Evolutionary conservation across 2,888 invertebrate genomes (phyloP).

Genomic region (Ormia ochracea): DNA sequence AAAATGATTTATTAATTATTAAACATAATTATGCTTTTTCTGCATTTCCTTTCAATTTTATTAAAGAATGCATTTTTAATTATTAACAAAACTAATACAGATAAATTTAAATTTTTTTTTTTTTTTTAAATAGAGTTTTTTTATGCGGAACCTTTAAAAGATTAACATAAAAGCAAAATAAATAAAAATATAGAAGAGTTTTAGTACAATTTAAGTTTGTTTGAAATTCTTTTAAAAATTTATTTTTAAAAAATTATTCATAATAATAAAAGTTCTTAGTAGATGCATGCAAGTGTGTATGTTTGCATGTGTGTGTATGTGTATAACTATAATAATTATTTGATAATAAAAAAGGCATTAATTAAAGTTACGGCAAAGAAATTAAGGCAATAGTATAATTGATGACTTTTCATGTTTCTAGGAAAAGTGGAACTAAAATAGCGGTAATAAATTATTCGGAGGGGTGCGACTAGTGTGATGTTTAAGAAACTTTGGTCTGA

Average conservation of each 20-base stretch:
- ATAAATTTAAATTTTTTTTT: constrained; percentile 6
- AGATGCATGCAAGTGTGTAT: too few species aligned
- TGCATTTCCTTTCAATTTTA: constrained; percentile 34
- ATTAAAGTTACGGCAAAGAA: constrained; percentile 55
- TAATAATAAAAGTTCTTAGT: constrained; percentile 20
- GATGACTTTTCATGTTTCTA: background rate
- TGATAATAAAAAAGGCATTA: constrained; percentile 48
- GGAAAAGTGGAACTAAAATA: background rate
- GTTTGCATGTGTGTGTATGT: too few species aligned
- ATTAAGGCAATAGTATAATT: constrained; percentile 50
- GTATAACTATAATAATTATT: constrained; percentile 29
- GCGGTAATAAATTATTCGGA: background rate
- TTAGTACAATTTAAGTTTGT: constrained; percentile 29
- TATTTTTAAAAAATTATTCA: constrained; percentile 8
- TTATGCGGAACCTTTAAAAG: constrained; percentile 24
- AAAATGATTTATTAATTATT: constrained; percentile 65
- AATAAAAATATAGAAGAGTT: constrained; percentile 26
- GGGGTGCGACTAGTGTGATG: background rate
- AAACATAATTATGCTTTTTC: constrained; percentile 57
- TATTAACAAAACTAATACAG: constrained; percentile 23
- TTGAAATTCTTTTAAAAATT: constrained; percentile 28
- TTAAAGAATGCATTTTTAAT: constrained; percentile 17
- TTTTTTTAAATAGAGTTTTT: constrained; percentile 19
- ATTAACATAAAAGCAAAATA: constrained; percentile 28
- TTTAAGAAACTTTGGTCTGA: background rate